phyloP scores from a whole-genome alignment of 1,140 invertebrate species.

The Temnothorax curvispinosus region DNA sequence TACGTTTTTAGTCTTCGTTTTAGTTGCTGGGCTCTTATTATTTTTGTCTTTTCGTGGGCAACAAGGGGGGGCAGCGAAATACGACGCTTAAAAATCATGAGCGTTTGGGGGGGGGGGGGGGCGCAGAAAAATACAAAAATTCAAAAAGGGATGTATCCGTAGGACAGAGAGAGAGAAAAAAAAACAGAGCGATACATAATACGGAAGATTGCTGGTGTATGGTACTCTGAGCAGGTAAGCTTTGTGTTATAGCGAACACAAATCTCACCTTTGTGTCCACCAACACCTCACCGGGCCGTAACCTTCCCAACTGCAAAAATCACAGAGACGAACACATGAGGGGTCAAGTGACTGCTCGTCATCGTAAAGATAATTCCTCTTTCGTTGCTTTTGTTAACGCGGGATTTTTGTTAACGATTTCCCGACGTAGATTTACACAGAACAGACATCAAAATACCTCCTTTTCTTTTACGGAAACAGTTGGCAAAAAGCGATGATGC shows the following conservation, averaged over 20 bases:
- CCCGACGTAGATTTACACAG: not conserved
- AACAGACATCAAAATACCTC: not conserved
- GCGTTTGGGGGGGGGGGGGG: not conserved
- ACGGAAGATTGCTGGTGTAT: slow-evolving; percentile 73
- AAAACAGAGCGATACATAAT: slow-evolving; percentile 27
- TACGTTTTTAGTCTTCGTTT: slow-evolving; percentile 54
- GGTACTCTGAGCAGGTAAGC: slow-evolving; percentile 85
- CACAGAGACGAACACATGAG: slow-evolving; percentile 78
- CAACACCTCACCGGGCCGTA: slow-evolving; percentile 92
- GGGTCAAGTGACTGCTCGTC: slow-evolving; percentile 54
- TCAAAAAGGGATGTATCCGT: slow-evolving; percentile 16
- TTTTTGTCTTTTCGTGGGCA: slow-evolving; percentile 27
- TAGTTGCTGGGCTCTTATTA: slow-evolving; percentile 43
- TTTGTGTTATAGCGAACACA: slow-evolving; percentile 88
- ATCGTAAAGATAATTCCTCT: not conserved
- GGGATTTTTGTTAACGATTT: slow-evolving; percentile 8
- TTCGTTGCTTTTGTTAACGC: not conserved
- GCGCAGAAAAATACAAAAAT: slow-evolving; percentile 40
- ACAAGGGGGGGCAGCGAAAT: not conserved
- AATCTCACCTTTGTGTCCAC: slow-evolving; percentile 92
- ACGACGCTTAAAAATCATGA: slow-evolving; percentile 9
- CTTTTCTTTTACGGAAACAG: not conserved
- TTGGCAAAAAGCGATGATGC: slow-evolving; percentile 3
- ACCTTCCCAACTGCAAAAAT: slow-evolving; percentile 89
- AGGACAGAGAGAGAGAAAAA: slow-evolving; percentile 63